Evolutionary conservation across 2,113 vertebrate species (phyloP), one percentile per base, ranked within the genome.

Genomic region (Anguilla japonica): DNA sequence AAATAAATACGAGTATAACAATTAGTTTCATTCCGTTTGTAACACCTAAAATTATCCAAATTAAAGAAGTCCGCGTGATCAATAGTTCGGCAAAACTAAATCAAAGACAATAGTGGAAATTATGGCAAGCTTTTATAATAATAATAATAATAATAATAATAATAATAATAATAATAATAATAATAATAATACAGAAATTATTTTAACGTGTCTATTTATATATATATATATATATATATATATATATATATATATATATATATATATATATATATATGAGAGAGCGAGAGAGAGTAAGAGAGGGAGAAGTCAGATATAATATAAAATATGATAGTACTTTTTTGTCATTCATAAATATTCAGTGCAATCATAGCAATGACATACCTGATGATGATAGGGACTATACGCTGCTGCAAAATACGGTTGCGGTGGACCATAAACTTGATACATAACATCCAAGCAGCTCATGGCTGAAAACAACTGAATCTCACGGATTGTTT

Each of bases 371-470:
- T 2, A 18, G 78, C 43, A 39, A 8, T 56, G 86, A 63, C 95
- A 0, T 97, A 99, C 97, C 97, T 98, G 98, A 88, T 96, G 97
- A 86, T 96, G 96, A 85, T 98, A 98, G 57, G 98, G 96, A 86
- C 96, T 95, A 93, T 98, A 98, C 75, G 97, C 94, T 89, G 97
- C 94, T 84, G 96, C 91, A 85, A 99, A 98, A 91, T 98, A 99
- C 83, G 97, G 96, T 93, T 99, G 98, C 80, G 97, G 95, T 87
- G 96, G 95, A 93, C 97, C 97, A 87, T 98, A 99, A 87, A 98
- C 98, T 95, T 97, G 97, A 96, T 98, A 99, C 97, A 99, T 97
- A 93, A 99, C 98, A 98, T 99, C 98, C 97, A 99, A 87, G 95
- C 98, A 99, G 97, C 98, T 99, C 98, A 99, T 99, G 97, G 96